Percentiles rank a stretch among this genome's conserved stretches.
Conservation (phyloP, 2,797 vertebrate species). For the Pipistrellus pygmaeus region DNA sequence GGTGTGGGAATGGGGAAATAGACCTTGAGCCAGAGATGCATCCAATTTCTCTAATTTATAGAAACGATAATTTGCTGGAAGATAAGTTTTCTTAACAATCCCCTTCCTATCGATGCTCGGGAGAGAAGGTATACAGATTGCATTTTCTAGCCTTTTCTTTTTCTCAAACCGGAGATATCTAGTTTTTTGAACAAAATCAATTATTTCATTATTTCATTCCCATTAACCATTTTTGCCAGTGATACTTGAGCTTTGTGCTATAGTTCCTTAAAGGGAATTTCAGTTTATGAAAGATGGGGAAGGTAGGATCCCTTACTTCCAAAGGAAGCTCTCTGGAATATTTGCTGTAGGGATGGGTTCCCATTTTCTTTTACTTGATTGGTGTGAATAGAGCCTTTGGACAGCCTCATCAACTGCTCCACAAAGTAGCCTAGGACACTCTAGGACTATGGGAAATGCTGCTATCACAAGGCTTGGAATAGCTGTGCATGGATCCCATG, state of each 20-base stretch:
- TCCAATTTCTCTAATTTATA: slow-evolving; percentile 46
- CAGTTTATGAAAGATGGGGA: background rate
- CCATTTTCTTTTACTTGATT: background rate
- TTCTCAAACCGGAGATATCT: background rate
- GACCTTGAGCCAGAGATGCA: slow-evolving; percentile 32
- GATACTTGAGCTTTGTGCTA: background rate
- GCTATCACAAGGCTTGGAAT: slow-evolving; percentile 35
- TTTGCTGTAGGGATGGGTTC: background rate
- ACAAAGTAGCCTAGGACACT: background rate
- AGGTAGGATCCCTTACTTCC: background rate
- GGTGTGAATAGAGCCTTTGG: background rate
- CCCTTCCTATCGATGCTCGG: background rate
- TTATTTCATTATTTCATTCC: background rate
- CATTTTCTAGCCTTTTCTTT: background rate
- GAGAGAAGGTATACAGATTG: background rate
- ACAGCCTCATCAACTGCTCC: slow-evolving; percentile 5
- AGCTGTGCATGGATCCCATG: background rate
- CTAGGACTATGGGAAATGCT: background rate
- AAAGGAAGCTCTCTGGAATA: background rate
- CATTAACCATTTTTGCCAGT: background rate
- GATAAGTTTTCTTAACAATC: slow-evolving; percentile 28
- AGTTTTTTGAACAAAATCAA: slow-evolving; percentile 3
- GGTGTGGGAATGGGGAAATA: slow-evolving; percentile 21
- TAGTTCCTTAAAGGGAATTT: slow-evolving; percentile 2
- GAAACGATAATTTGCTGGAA: background rate